phyloP scores from a whole-genome alignment of 2,113 vertebrate genomes.

The Suncus etruscus region DNA sequence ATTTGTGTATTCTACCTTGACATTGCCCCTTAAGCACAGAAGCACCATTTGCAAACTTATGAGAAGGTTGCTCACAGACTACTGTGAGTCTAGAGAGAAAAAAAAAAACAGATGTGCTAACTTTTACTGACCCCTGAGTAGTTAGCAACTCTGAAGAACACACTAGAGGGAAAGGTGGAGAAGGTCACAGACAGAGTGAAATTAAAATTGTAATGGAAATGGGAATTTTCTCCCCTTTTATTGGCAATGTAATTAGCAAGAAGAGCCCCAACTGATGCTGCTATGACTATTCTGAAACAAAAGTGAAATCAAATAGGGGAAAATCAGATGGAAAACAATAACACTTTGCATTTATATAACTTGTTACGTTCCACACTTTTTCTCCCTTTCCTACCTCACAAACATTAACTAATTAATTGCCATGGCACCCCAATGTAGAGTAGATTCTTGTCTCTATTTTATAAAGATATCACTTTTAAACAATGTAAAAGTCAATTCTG shows the following conservation, averaged over 20 bases:
- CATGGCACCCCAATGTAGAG: conserved; percentile 57
- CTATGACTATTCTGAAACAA: conserved; percentile 65
- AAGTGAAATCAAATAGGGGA: conserved; percentile 28
- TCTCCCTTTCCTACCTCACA: conserved; percentile 50
- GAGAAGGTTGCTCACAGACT: not conserved
- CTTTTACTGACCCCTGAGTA: conserved; percentile 44
- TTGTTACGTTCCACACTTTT: conserved; percentile 32
- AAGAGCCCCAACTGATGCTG: conserved; percentile 66
- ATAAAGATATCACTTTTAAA: conserved; percentile 1
- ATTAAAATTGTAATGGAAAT: conserved; percentile 66
- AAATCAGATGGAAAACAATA: conserved; percentile 70
- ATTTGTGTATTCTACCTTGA: not conserved
- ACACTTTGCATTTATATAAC: conserved; percentile 69
- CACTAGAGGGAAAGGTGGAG: not conserved
- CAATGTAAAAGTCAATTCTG: not conserved
- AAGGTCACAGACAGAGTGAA: conserved; percentile 47
- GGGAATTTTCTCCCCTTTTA: conserved; percentile 52
- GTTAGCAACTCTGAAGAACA: conserved; percentile 19
- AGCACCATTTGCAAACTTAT: not conserved
- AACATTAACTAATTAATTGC: conserved; percentile 75
- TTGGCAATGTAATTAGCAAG: conserved; percentile 70
- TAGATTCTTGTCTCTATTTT: not conserved
- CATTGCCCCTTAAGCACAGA: not conserved
- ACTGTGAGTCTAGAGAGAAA: not conserved
- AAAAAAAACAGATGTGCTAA: not conserved